These are phyloP conservation scores for Halocaridina rubra DNA, from an alignment of 2,888 invertebrate genomes.

Conservation along the genomic window DNA sequence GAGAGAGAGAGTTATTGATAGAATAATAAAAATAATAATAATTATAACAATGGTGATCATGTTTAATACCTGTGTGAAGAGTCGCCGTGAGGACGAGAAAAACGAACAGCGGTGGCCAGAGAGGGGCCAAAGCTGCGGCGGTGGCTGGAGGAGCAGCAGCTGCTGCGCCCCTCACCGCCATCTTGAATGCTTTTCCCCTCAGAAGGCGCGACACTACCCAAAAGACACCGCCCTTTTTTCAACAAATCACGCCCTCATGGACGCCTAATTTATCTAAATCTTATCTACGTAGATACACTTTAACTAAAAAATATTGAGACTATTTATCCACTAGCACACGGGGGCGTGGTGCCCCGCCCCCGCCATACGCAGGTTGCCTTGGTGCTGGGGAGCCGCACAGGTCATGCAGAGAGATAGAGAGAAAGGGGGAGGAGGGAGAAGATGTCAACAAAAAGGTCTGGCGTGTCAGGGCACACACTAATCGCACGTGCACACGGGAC, in stretches of 20 bases:
- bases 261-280: too few species aligned
- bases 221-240: too few species aligned
- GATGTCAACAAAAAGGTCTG: too few species aligned
- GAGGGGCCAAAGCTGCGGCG: constrained; percentile 29
- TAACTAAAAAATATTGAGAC: constrained; percentile 21
- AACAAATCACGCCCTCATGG: constrained; percentile 45
- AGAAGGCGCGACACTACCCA: constrained; percentile 39
- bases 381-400: constrained; percentile 50
- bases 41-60: neutral
- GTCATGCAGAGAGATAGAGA: constrained; percentile 50
- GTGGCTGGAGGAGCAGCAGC: constrained; percentile 26
- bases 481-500: constrained; percentile 37
- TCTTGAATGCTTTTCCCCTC: constrained; percentile 49
- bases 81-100: constrained; percentile 41
- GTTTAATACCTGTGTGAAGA: constrained; percentile 33
- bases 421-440: too few species aligned
- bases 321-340: constrained; percentile 45
- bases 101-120: constrained; percentile 36
- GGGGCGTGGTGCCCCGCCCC: constrained; percentile 49
- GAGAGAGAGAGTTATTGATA: too few species aligned
- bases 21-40: too few species aligned
- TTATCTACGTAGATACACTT: too few species aligned
- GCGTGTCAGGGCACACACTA: too few species aligned
- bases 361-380: constrained; percentile 47
- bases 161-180: constrained; percentile 49